These are phyloP conservation scores for Halcyon malimbica DNA, from an alignment of 2,113 vertebrate species.

Conservation along the genomic window DNA sequence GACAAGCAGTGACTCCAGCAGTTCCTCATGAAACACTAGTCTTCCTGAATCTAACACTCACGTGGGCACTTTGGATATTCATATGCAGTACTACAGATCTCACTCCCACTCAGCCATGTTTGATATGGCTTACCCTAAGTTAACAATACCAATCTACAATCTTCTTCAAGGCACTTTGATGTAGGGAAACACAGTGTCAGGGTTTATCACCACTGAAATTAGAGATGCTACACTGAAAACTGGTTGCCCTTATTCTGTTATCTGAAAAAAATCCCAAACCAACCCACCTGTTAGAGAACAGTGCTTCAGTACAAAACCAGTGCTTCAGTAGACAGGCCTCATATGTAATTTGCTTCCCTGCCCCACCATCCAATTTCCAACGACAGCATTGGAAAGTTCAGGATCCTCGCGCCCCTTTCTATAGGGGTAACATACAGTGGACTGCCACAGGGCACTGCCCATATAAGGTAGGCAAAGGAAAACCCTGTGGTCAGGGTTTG, in stretches of 20 bases:
- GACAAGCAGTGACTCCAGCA: background rate
- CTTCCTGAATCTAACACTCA: background rate
- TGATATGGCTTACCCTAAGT: background rate
- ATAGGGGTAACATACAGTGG: background rate
- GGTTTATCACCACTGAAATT: background rate
- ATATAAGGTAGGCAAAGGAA: background rate
- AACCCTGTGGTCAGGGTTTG: background rate
- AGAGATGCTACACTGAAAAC: background rate
- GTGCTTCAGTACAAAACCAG: background rate
- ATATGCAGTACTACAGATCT: background rate
- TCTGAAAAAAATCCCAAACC: background rate
- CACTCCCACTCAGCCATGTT: background rate
- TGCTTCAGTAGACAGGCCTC: background rate
- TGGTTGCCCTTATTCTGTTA: background rate
- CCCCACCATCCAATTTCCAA: background rate
- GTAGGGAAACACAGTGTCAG: background rate
- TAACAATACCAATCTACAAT: background rate
- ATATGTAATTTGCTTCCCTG: background rate
- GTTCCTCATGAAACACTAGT: background rate
- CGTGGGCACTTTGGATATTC: background rate
- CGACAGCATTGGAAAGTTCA: background rate
- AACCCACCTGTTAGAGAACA: background rate
- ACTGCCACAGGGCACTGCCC: background rate
- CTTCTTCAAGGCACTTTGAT: background rate
- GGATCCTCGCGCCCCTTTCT: background rate